Base-by-base conservation (phyloP, 2,888 invertebrate species). In the Caenorhabditis angaria region DNA sequence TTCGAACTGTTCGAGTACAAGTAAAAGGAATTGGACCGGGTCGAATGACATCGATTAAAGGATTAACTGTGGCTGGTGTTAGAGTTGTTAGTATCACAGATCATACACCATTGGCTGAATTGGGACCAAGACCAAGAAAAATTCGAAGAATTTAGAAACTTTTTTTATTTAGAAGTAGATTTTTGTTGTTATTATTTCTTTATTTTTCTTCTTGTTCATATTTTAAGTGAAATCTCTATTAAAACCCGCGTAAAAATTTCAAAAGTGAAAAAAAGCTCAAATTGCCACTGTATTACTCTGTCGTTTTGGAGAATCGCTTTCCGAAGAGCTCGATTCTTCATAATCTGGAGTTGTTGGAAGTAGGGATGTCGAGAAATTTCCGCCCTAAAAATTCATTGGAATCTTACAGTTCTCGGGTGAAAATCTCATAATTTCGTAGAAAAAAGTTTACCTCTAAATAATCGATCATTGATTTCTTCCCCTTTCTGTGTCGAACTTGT, bases 1-100 rank as follows among this genome's bases (percentile, higher is more conserved):
- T 89, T 29, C 80, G 81, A 32, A 83, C 85, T 24, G 87, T 88
- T 29, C 76, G 85, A 14, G 85, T 87, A 12, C 69, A 82, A 62
- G 82, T 86, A 27, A 87, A 85, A 70, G 89, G 89, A 3, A 77
- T 89, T 50, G 89, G 89, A 18, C 88, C 88, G 6, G 89, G 89
- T 12, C 81, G 89, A 70, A 84, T 89, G 95, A 92, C 95, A 54
- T 92, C 95, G 5, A 92, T 97, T 55, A 96, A 96, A 90, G 97
- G 97, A 0, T 88, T 97, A 24, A 92, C 94, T 89, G 93, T 95
- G 92, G 92, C 93, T 59, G 97, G 97, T 18, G 87, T 96, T 47
- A 91, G 94, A 72, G 92, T 97, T 79, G 91, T 95, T 22, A 96
- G 96, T 6, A 91, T 97, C 62, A 95, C 96, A n/a, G 97, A 97